Conservation (phyloP, 2,888 invertebrate species). For the Pocota personata region DNA sequence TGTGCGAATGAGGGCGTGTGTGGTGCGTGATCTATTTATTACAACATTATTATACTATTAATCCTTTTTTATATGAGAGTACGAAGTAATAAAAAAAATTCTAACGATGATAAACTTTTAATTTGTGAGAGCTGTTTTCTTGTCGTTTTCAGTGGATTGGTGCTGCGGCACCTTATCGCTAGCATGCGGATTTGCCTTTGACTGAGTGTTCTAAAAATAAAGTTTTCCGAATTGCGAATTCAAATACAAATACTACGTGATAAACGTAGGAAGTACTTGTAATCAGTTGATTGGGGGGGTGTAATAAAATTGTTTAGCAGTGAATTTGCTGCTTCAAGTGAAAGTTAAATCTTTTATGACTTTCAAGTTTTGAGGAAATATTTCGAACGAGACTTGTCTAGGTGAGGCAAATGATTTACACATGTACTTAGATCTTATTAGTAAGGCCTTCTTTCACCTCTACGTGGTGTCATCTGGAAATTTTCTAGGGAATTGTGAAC, state of each 20-base stretch:
- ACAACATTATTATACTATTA: background rate
- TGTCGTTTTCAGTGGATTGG: background rate
- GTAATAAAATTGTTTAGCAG: background rate
- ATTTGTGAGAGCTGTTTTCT: background rate
- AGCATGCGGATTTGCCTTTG: constrained; percentile 13
- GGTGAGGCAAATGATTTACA: too few species aligned
- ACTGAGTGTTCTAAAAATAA: constrained; percentile 33
- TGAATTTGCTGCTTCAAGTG: background rate
- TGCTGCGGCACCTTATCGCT: constrained; percentile 28
- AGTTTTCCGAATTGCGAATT: constrained; percentile 8
- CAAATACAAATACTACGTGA: background rate
- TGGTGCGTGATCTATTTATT: constrained; percentile 46
- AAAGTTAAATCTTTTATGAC: background rate
- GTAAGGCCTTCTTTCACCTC: too few species aligned
- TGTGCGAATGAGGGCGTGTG: constrained; percentile 31
- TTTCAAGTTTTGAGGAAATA: background rate
- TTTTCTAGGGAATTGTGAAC: too few species aligned
- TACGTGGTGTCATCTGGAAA: too few species aligned
- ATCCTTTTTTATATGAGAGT: background rate
- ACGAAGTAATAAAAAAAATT: constrained; percentile 29
- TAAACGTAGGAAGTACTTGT: background rate
- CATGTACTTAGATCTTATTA: too few species aligned
- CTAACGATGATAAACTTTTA: constrained; percentile 8
- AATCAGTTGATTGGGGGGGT: constrained; percentile 5
- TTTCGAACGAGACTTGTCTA: background rate